phyloP scores from a whole-genome alignment of 2,113 vertebrate genomes.

The Antigone vipio region DNA sequence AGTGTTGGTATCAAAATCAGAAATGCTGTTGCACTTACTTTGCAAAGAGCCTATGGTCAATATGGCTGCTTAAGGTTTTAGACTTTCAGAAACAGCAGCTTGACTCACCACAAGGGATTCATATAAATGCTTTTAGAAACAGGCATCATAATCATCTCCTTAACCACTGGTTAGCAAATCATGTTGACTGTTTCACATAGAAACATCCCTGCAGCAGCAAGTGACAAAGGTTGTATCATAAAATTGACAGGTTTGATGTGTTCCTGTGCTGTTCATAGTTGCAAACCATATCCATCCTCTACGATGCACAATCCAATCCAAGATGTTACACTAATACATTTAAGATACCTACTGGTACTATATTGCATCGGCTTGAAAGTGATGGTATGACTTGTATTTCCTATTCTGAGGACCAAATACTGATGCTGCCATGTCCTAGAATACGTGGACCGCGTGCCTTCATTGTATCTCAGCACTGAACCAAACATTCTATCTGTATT shows the following conservation, averaged over 20 bases:
- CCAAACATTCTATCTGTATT: constrained; percentile 21
- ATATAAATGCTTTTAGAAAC: neutral
- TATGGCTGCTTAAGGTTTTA: neutral
- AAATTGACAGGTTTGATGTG: neutral
- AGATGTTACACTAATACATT: neutral
- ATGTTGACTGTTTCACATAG: neutral
- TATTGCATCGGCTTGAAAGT: neutral
- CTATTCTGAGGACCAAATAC: neutral
- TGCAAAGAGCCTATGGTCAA: neutral
- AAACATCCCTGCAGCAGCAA: neutral
- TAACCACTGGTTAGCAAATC: neutral
- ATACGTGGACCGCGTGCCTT: neutral
- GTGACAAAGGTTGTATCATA: neutral
- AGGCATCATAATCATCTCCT: constrained; percentile 31
- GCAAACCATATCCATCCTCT: neutral
- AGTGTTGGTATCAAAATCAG: neutral
- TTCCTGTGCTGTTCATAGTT: neutral
- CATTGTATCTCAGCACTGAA: neutral
- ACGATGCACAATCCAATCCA: neutral
- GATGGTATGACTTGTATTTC: neutral
- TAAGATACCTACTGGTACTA: neutral
- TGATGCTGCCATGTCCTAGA: neutral
- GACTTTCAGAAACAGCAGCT: constrained; percentile 23
- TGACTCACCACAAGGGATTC: neutral
- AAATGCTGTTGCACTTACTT: neutral